Base-by-base conservation (phyloP, 2,113 vertebrate species). In the Noctilio leporinus region DNA sequence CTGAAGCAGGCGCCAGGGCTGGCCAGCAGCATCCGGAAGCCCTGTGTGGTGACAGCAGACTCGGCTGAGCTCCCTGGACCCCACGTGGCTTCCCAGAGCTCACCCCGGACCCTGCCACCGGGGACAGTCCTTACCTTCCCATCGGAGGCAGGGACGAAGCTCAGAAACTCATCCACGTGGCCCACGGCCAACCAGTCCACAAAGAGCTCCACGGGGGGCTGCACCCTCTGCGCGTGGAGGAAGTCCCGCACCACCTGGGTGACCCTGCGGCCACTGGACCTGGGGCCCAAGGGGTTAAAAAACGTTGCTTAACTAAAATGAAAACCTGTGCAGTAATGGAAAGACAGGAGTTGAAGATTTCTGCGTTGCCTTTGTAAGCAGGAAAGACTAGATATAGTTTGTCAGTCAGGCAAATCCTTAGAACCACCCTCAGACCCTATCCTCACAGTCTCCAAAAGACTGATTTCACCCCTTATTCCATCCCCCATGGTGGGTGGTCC, bases 131-230 rank as follows among this genome's bases (percentile, higher is more conserved):
- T 95, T 94, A 99, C 99, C 99, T 99, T 99, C 93, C 98, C 97
- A 38, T 99, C 98, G 0, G 98, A 97, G 0, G 99, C 99, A 0
- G 99, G 99, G 73, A 99, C 98, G 0, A 99, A 99, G 69, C 96
- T 99, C 98, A 99, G 98, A 92, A 99, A 99, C 94, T 99, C 99
- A 2, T 99, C 99, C 0, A 99, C 98, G 0, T 99, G 99, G 62
- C 99, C 99, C 0, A 99, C 99, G 0, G 0, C 0, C 49, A 99
- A 98, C 99, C 99, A 99, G 97, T 99, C 99, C 0, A 99, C 99
- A 38, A 98, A 99, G 3, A 99, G 98, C 86, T 99, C 99, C 43
- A 99, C 97, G 0, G 99, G 99, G 0, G 98, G 97, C 97, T 99
- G 99, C 45, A 99, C 99, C 89, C 93, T 96, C 97, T 99, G 99